Evolutionary conservation across 1,140 invertebrate genomes (phyloP), one percentile per base, ranked within the genome.

Genomic region (Heliconius hermathena): DNA sequence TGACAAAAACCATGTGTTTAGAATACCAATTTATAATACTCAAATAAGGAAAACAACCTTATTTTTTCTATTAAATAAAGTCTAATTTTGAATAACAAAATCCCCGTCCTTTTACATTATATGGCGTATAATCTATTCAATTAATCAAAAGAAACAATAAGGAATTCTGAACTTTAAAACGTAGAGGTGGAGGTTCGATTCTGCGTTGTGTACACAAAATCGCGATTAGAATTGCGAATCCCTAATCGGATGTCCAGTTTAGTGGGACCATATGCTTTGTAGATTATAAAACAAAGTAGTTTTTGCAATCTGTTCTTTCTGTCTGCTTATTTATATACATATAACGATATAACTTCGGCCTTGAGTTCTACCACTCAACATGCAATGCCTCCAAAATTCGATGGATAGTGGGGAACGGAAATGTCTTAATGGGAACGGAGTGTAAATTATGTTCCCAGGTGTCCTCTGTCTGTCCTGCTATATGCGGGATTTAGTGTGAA

Each of bases 111-210:
- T 66, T 66, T 74, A 70, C 79, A 77, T 73, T 52, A 81, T 81
- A 81, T 70, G 75, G 79, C 70, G 18, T 76, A 11, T 81, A 77
- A 81, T 81, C 79, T 81, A 81, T 81, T 77, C 79, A 81, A 77
- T 81, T 77, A 73, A 81, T 81, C 75, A 73, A 13, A 80, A 20
- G 18, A 29, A 29, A 29, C 2, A 29, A 26, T 9, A 66, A 66
- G 26, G 22, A 16, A 29, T 52, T 38, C 8, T 38, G 1, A 76
- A 46, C 57, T 52, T 18, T 66, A 79, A 73, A 79, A 72, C 73
- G 52, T 80, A 66, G 33, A 36, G 5, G 16, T 5, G 16, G 54
- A 72, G 54, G 73, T 66, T 73, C 38, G 5, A 57, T 71, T 80
- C 66, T 66, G 13, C 26, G 22, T 54, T 60, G 46, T 2, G 11